phyloP scores from a whole-genome alignment of 2,888 invertebrate genomes.

The Noctua comes region DNA sequence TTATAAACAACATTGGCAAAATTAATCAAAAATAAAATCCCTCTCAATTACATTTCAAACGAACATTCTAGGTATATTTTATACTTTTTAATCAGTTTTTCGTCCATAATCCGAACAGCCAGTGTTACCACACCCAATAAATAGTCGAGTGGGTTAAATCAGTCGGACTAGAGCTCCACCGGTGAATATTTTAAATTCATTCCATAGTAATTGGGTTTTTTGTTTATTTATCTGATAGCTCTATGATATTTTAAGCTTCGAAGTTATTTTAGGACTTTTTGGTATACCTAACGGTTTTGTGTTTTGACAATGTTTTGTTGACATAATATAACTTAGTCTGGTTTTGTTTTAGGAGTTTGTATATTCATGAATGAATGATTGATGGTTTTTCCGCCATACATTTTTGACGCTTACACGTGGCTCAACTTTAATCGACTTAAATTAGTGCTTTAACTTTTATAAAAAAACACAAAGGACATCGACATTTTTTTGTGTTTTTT shows the following conservation, averaged over 20 bases:
- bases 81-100: constrained; percentile 52
- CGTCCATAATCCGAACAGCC: constrained; percentile 57
- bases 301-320: constrained; percentile 8
- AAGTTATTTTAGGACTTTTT: constrained; percentile 44
- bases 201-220: constrained; percentile 67
- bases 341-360: neutral
- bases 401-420: neutral
- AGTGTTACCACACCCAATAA: constrained; percentile 62
- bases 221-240: constrained; percentile 62
- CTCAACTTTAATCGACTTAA: neutral
- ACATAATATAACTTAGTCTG: neutral
- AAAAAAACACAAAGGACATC: too few species aligned
- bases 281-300: constrained; percentile 15
- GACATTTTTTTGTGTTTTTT: too few species aligned
- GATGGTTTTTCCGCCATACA: neutral
- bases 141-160: constrained; percentile 62
- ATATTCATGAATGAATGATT: neutral
- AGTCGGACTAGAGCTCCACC: constrained; percentile 40
- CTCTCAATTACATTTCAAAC: constrained; percentile 27
- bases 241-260: constrained; percentile 47
- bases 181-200: constrained; percentile 72
- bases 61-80: constrained; percentile 23
- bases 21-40: neutral
- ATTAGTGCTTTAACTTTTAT: neutral
- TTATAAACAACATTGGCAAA: neutral